Base-by-base conservation (phyloP, 2,113 vertebrate species). In the Microcebus tavaratra region DNA sequence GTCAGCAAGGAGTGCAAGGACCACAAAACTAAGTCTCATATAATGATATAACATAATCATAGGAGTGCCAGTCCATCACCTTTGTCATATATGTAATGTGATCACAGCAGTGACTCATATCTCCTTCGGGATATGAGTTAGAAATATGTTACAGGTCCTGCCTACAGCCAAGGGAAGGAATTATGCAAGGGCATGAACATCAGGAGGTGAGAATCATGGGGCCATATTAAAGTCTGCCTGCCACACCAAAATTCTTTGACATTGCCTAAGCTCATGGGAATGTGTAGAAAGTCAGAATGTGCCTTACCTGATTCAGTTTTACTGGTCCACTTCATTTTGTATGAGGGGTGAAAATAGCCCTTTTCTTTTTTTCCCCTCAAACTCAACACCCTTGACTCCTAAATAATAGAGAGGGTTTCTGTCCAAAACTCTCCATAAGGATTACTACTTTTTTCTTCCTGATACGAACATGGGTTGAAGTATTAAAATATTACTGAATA, bases 401-500 rank as follows among this genome's bases (percentile, higher is more conserved):
- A 78, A 20, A 57, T 68, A 36, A 50, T 6, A 59, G 61, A 55
- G 1, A 39, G 39, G 39, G 39, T 21, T 53, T 57, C 34, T 3
- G 2, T 57, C 29, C 48, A 59, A 10, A 39, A 76, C 96, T 92
- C 96, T 94, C 80, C 97, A 96, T 80, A 96, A 92, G 86, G 84
- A 97, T 97, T 97, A 96, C 53, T 0, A 0, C 75, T 86, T 92
- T 0, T 36, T 57, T 36, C 85, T 89, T 95, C 63, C 85, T 84
- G 36, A 96, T 98, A 97, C 82, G 93, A 96, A 96, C 27, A 79
- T 87, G 94, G 61, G 25, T 67, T 87, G 72, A 92, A 91, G 61
- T 70, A 15, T 88, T 97, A 94, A 95, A 90, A 93, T 34, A 50
- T 65, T 68, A 93, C 17, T 6, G 55, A 98, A 84, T 90, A 97